Percentiles rank a stretch among this genome's conserved stretches.
Conservation (phyloP, 1,140 invertebrate genomes). For the Ruditapes philippinarum region DNA sequence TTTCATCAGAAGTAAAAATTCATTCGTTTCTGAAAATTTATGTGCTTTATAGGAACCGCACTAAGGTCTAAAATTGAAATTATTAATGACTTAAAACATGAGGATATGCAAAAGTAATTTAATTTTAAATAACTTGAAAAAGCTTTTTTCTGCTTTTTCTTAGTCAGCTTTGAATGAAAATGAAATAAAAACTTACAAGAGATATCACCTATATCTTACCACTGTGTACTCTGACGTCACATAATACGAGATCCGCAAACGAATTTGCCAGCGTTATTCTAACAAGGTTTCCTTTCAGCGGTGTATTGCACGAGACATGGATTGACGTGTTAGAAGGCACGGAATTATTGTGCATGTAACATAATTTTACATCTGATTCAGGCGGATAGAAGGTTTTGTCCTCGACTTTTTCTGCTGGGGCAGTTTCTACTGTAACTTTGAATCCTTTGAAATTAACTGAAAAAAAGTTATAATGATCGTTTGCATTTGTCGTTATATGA, state of each 20-base stretch:
- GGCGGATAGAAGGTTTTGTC: background rate
- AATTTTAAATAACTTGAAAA: too few relatives aligned
- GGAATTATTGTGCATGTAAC: background rate
- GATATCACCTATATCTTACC: too few relatives aligned
- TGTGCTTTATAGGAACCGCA: too few relatives aligned
- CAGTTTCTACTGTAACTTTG: conserved; percentile 2
- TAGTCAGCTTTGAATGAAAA: too few relatives aligned
- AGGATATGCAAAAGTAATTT: too few relatives aligned
- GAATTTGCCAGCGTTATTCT: background rate
- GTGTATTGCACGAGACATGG: background rate
- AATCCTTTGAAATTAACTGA: conserved; percentile 15
- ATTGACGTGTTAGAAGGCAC: background rate
- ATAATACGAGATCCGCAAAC: background rate
- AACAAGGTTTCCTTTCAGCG: conserved; percentile 10
- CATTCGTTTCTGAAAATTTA: too few relatives aligned
- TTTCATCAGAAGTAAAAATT: too few relatives aligned
- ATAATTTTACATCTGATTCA: background rate
- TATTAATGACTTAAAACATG: too few relatives aligned
- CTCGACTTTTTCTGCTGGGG: background rate
- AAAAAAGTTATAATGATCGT: background rate
- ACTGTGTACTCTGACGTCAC: conserved; percentile 27
- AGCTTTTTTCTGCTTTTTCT: too few relatives aligned
- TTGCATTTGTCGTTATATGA: too few relatives aligned
- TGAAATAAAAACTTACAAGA: too few relatives aligned
- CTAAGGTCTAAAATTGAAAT: too few relatives aligned